Base-by-base conservation (phyloP, 1,140 invertebrate genomes). In the Drosophila jambulina region DNA sequence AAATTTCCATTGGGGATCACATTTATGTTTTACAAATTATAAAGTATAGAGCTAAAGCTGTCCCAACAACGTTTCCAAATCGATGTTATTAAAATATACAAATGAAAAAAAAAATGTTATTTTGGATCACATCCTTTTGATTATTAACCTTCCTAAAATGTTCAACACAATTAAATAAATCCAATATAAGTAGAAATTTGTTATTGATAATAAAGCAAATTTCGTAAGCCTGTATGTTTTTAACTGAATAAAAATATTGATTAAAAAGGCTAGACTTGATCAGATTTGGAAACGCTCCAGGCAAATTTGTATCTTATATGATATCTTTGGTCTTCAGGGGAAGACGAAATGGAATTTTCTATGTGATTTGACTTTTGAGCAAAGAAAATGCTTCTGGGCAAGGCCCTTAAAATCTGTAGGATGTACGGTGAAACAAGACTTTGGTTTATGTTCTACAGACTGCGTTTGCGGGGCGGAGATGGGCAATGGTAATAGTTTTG, bases 21-120 rank as follows among this genome's bases (percentile, higher is more conserved):
- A 87, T 65, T 83, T 78, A 63, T 68, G 67, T 76, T 76, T 76
- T 67, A 53, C 10, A 87, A 87, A 69, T 61, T n/a, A 85, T 75
- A 85, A 38, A 63, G 49, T 65, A 85, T 58, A 63, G 34, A 56
- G 29, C 58, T 68, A 67, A 42, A 69, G 56, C 65, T 53, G 32
- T 51, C 42, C 34, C 51, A 21, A n/a, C 3, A 23, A 13, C 27
- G 17, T 38, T 68, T 54, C 23, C 17, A 40, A 56, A 12, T 56
- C 32, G 53, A 38, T 38, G 17, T 56, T 4, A 23, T 17, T 54
- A 5, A 1, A 36, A 36, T 17, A 23, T 23, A 23, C 36, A 23
- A 36, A 23, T 15, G 9, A 23, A 36, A 23, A 17, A 6, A 3
- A 10, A 15, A 17, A 5, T 54, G 4, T 1, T 8, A 32, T 34